Conservation (phyloP, 2,888 invertebrate species). For the Drosophila nr. perissopoda region DNA sequence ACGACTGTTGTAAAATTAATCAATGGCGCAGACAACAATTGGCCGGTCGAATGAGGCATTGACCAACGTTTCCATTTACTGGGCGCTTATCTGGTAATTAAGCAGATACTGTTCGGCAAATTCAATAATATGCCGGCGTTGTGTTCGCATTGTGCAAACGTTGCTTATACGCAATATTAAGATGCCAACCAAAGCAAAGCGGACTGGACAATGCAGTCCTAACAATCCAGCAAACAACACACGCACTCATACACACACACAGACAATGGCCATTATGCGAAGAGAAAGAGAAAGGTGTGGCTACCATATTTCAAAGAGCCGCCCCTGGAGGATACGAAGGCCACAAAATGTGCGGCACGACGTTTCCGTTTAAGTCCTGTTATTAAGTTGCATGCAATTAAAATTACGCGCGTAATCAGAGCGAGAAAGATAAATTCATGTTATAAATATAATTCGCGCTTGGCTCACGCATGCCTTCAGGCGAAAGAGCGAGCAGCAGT, state of each 20-base stretch:
- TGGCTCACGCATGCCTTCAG: constrained; percentile 46
- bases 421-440: constrained; percentile 78
- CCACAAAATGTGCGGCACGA: constrained; percentile 20
- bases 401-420: constrained; percentile 80
- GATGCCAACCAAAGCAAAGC: constrained; percentile 9
- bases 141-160: constrained; percentile 40
- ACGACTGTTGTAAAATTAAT: constrained; percentile 62
- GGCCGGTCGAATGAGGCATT: constrained; percentile 55
- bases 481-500: constrained; percentile 6
- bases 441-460: constrained; percentile 75
- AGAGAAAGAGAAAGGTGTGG: constrained; percentile 50
- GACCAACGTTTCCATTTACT: constrained; percentile 29
- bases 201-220: constrained; percentile 45
- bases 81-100: constrained; percentile 28
- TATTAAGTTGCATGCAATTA: constrained; percentile 80
- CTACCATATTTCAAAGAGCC: constrained; percentile 30
- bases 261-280: constrained; percentile 17
- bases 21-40: constrained; percentile 35
- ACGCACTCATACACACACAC: neutral
- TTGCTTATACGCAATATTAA: constrained; percentile 59
- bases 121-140: constrained; percentile 44
- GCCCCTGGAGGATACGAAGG: constrained; percentile 17
- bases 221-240: constrained; percentile 28
- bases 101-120: constrained; percentile 30
- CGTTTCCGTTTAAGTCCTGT: constrained; percentile 54